Conservation (phyloP, 2,797 vertebrate species). For the Pelochelys cantorii region DNA sequence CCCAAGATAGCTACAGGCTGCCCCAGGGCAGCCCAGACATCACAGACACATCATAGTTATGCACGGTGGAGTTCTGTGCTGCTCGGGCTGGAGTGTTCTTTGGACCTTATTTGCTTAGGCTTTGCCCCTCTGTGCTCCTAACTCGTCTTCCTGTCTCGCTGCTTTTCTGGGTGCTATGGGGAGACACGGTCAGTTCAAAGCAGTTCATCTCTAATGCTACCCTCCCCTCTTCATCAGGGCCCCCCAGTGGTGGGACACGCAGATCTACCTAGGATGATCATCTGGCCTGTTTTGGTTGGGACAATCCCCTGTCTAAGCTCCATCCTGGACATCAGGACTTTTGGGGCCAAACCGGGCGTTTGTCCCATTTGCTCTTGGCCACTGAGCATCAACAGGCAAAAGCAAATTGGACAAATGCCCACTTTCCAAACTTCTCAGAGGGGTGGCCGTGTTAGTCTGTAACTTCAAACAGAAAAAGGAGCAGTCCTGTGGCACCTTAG, state of each 20-base stretch:
- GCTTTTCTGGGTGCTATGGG: neutral
- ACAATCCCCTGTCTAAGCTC: no score
- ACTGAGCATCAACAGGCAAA: no score
- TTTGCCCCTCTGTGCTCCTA: neutral
- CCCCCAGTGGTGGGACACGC: neutral
- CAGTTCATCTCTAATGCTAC: neutral
- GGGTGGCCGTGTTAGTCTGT: no score
- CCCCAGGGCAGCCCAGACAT: fast-evolving
- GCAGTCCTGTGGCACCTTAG: no score
- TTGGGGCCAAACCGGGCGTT: no score
- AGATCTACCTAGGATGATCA: no score
- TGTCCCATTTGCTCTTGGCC: no score
- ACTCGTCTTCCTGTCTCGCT: neutral
- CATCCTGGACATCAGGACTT: no score
- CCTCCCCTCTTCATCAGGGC: neutral
- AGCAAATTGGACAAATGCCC: no score
- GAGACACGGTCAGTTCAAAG: neutral
- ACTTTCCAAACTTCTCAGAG: no score
- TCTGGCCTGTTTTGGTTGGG: no score
- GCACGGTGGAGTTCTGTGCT: fast-evolving
- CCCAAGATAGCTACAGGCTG: fast-evolving
- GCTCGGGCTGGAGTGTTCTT: neutral
- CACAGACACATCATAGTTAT: neutral
- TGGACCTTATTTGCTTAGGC: fast-evolving
- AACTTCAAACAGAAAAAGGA: no score